phyloP scores from a whole-genome alignment of 2,797 vertebrate species.

The Rhadinocentrus ornatus region DNA sequence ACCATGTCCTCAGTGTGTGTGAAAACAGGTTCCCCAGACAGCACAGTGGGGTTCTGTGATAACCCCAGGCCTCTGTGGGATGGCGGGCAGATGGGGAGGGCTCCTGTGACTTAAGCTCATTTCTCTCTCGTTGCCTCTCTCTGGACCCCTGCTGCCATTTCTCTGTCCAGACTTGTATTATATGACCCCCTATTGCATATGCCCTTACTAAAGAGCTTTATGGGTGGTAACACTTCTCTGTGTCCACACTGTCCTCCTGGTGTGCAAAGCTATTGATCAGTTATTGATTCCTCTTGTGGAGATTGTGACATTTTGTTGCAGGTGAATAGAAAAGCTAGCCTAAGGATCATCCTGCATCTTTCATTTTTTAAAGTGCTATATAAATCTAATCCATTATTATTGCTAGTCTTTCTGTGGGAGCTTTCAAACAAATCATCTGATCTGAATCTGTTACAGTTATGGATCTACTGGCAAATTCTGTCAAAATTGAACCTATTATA shows the following conservation, averaged over 20 bases:
- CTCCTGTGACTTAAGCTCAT: constrained; percentile 58
- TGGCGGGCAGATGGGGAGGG: constrained; percentile 46
- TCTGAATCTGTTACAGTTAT: background rate
- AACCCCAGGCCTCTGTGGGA: constrained; percentile 52
- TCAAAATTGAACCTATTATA: background rate
- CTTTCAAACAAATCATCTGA: background rate
- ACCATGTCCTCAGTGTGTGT: constrained; percentile 65
- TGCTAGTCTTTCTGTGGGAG: background rate
- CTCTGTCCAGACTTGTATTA: constrained; percentile 53
- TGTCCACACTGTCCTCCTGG: background rate
- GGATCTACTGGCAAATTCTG: background rate
- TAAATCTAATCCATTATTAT: too few relatives aligned
- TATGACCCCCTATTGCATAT: constrained; percentile 25
- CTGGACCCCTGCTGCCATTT: constrained; percentile 66
- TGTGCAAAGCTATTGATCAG: constrained; percentile 1
- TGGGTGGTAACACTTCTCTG: constrained; percentile 7
- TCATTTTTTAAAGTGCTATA: too few relatives aligned
- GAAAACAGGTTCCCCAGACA: constrained; percentile 73
- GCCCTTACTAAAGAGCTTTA: constrained; percentile 22
- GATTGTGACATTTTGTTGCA: background rate
- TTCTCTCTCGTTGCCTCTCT: constrained; percentile 50
- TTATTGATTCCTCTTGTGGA: background rate
- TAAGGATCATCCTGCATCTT: background rate
- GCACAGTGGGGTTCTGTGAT: constrained; percentile 68
- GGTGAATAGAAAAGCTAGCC: background rate